These are phyloP conservation scores for Xanthia icteritia DNA, from an alignment of 2,888 invertebrate species.

Conservation along the genomic window DNA sequence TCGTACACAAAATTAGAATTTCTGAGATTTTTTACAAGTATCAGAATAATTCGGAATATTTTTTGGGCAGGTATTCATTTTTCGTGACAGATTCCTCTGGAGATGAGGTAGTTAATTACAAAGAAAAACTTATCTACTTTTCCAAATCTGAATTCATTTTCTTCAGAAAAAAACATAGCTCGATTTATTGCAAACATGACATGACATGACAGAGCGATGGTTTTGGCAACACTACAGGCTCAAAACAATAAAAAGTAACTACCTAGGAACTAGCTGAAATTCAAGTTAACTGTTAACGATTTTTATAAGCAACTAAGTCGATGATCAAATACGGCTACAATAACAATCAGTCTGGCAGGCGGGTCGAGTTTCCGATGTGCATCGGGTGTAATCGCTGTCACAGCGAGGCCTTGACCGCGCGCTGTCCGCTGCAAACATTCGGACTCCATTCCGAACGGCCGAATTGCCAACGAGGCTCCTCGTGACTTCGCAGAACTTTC, in stretches of 20 bases:
- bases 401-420: slow-evolving; percentile 86
- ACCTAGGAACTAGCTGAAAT: background rate
- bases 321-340: slow-evolving; percentile 71
- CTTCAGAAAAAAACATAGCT: background rate
- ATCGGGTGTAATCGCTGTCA: slow-evolving; percentile 74
- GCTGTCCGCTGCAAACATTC: slow-evolving; percentile 72
- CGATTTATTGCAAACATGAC: background rate
- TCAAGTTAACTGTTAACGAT: background rate
- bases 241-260: background rate
- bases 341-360: slow-evolving; percentile 64
- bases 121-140: no score
- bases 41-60: slow-evolving; percentile 2
- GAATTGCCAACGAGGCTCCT: slow-evolving; percentile 76
- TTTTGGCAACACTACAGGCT: background rate
- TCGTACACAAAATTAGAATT: slow-evolving; percentile 10
- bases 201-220: background rate
- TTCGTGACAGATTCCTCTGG: background rate
- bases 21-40: background rate
- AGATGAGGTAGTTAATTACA: background rate
- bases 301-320: slow-evolving; percentile 49
- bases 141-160: background rate
- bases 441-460: slow-evolving; percentile 63
- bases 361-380: slow-evolving; percentile 81
- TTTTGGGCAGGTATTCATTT: background rate
- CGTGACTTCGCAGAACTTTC: slow-evolving; percentile 79